Base-by-base conservation (phyloP, 2,113 vertebrate genomes). In the Orthonyx spaldingii region DNA sequence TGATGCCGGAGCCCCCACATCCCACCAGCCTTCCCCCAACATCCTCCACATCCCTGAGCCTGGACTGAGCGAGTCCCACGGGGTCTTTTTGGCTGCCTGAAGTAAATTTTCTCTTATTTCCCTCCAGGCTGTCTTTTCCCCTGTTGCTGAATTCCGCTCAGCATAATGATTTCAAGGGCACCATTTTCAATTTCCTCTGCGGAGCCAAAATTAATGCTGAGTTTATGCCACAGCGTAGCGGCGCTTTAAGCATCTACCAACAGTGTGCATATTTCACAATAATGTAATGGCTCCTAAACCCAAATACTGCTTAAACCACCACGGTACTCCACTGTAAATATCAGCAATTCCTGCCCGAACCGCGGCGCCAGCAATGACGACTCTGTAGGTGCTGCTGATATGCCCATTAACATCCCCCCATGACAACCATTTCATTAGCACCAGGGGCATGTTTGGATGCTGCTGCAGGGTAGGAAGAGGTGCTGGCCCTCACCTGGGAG, bases 131-230 rank as follows among this genome's bases (percentile, higher is more conserved):
- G 41, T 37, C 63, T 95, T 90, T 86, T 86, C 84, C 91, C 87
- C 59, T 77, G 8, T 57, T 76, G 87, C 91, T 69, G 83, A 70
- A 53, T 96, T 94, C 93, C 2, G 3, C 94, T 85, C 76, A 83
- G 87, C 27, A 8, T 66, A 87, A 63, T 84, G 61, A 95, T 92
- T 97, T 96, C 7, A 35, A 96, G 89, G 82, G 80, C 80, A 94
- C 90, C 72, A 28, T 81, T 97, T 98, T 95, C 94, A 88, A 86
- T 97, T 95, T 93, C 85, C 94, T 71, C 91, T 89, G 66, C 3
- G 24, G 83, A 92, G 82, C 70, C 92, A 82, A 96, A 97, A 96
- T 94, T 95, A 96, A 95, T 94, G n/a, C 65, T 59, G 69, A 82
- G 53, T 89, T 95, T 90, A 70, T 96, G 89, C 88, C 89, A 42